Percentiles rank a stretch among this genome's conserved stretches.
These are phyloP conservation scores for Paramuricea clavata DNA, from an alignment of 92 coral and sea anemone species.

Conservation along the genomic window DNA sequence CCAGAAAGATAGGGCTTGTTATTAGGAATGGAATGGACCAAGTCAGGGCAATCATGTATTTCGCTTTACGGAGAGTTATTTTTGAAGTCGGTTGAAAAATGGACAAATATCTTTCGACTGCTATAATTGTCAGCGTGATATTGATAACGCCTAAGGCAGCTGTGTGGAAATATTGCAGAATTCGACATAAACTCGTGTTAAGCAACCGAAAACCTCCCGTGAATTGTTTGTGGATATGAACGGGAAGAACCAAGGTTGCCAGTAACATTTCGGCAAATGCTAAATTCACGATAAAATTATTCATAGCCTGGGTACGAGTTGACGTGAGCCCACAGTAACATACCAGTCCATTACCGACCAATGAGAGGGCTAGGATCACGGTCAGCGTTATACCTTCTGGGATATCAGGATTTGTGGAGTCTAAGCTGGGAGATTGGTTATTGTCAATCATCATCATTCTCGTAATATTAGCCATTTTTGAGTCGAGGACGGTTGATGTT, in stretches of 20 bases:
- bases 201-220: slow-evolving; percentile 70
- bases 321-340: slow-evolving; percentile 94
- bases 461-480: neutral
- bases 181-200: slow-evolving; percentile 80
- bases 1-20: slow-evolving; percentile 91
- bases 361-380: slow-evolving; percentile 73
- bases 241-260: slow-evolving; percentile 80
- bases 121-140: slow-evolving; percentile 82
- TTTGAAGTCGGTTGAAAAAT: slow-evolving; percentile 86
- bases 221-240: slow-evolving; percentile 80
- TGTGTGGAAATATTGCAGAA: slow-evolving; percentile 87
- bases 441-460: slow-evolving; percentile 5
- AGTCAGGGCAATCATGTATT: slow-evolving; percentile 91
- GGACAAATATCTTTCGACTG: slow-evolving; percentile 88
- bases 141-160: slow-evolving; percentile 89
- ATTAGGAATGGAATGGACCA: slow-evolving; percentile 93
- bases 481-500: too few species aligned
- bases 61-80: slow-evolving; percentile 93
- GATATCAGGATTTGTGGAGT: slow-evolving; percentile 42
- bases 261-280: slow-evolving; percentile 90
- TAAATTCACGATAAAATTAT: slow-evolving; percentile 89
- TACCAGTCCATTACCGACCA: slow-evolving; percentile 85
- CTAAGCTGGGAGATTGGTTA: neutral
- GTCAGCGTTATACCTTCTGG: slow-evolving; percentile 81
- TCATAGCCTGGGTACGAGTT: slow-evolving; percentile 94